Evolutionary conservation across 1,140 invertebrate genomes (phyloP).

Genomic region (Hycleus phaleratus): DNA sequence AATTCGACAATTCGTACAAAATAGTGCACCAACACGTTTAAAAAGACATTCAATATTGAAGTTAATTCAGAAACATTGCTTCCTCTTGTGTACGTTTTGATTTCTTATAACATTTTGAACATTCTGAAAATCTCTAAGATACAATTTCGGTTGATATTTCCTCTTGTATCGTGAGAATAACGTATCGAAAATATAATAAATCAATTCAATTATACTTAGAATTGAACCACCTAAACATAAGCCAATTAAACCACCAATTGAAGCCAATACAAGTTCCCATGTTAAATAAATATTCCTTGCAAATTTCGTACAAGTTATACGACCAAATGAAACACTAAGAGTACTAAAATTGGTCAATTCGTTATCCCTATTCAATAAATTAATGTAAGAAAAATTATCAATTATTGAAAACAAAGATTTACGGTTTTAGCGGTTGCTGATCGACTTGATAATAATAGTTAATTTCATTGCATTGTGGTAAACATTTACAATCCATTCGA

Average conservation of each 20-base stretch:
- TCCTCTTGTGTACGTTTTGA: no score
- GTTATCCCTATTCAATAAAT: background rate
- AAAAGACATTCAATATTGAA: no score
- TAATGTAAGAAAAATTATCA: background rate
- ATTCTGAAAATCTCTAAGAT: background rate
- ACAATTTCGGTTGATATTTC: conserved; percentile 6
- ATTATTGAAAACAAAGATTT: background rate
- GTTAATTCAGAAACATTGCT: no score
- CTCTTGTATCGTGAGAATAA: conserved; percentile 6
- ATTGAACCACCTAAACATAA: conserved; percentile 43
- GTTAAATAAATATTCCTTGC: conserved; percentile 13
- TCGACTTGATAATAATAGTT: conserved; percentile 4
- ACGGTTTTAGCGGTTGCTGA: conserved; percentile 3
- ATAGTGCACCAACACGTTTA: no score
- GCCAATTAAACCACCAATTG: conserved; percentile 43
- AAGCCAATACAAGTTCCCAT: conserved; percentile 30
- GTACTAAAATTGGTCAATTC: conserved; percentile 1
- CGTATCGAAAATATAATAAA: conserved; percentile 14
- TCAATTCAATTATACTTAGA: conserved; percentile 41
- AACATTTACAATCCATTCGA: conserved; percentile 3
- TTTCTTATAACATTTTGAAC: no score
- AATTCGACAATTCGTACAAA: no score
- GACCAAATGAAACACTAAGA: conserved; percentile 12
- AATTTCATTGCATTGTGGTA: conserved; percentile 8
- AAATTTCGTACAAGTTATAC: conserved; percentile 11